Percentiles rank a stretch among this genome's conserved stretches.
Evolutionary conservation across 2,797 vertebrate genomes (phyloP).

Genomic region (Eidolon dupreanum): DNA sequence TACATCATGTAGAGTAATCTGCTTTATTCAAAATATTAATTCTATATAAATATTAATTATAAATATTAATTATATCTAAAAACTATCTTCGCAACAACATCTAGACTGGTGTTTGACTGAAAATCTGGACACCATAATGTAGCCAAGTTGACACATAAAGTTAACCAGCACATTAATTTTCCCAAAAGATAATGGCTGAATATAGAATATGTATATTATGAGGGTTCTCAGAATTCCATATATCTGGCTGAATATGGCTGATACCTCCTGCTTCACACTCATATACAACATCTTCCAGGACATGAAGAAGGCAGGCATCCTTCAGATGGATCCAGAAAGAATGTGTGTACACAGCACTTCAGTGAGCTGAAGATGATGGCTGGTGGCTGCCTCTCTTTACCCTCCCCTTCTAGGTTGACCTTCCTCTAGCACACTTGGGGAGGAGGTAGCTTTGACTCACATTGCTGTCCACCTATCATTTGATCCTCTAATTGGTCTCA

Average conservation of each 20-base stretch:
- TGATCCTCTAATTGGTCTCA: not conserved
- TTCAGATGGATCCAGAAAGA: not conserved
- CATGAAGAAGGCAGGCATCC: not conserved
- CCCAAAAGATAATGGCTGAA: not conserved
- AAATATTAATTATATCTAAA: not conserved
- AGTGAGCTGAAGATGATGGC: not conserved
- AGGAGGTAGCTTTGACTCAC: not conserved
- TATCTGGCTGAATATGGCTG: not conserved
- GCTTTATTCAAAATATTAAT: conserved; percentile 2
- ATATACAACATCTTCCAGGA: not conserved
- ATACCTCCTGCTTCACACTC: not conserved
- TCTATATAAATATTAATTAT: not conserved
- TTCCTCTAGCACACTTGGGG: not conserved
- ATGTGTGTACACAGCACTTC: not conserved
- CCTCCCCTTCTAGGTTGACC: not conserved
- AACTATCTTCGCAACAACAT: not conserved
- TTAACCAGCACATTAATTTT: not conserved
- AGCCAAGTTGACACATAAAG: not conserved
- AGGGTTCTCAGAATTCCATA: not conserved
- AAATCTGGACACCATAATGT: not conserved
- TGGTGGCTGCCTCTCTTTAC: not conserved
- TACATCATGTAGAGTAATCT: not conserved
- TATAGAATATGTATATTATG: not conserved
- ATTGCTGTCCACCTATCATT: not conserved
- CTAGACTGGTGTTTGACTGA: not conserved